Conservation (phyloP, 2,888 invertebrate genomes). For the Oligia strigilis region DNA sequence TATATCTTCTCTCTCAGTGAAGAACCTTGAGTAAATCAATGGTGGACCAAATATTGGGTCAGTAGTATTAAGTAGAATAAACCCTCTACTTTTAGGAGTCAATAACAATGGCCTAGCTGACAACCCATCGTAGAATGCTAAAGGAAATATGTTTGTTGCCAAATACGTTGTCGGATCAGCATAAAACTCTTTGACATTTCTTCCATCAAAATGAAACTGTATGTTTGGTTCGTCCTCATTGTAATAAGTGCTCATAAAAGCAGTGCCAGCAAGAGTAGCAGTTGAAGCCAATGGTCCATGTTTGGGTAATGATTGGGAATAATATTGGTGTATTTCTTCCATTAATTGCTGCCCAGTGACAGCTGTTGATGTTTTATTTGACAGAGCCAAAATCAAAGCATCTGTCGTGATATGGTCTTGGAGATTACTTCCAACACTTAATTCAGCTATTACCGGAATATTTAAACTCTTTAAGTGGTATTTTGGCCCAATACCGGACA, state of each 20-base stretch:
- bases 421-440: conserved; percentile 93
- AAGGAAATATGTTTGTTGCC: conserved; percentile 88
- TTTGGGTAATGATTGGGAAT: conserved; percentile 80
- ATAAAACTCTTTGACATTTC: conserved; percentile 90
- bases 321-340: conserved; percentile 84
- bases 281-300: conserved; percentile 90
- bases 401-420: conserved; percentile 94
- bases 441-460: conserved; percentile 91
- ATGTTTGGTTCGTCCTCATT: conserved; percentile 91
- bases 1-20: conserved; percentile 92
- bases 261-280: conserved; percentile 89
- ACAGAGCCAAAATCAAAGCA: conserved; percentile 85
- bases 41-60: conserved; percentile 94
- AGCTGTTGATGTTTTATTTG: conserved; percentile 89
- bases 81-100: conserved; percentile 92
- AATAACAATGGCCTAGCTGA: conserved; percentile 91
- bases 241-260: conserved; percentile 91
- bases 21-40: conserved; percentile 93
- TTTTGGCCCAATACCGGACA: conserved; percentile 92
- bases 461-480: conserved; percentile 86
- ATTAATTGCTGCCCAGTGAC: conserved; percentile 80
- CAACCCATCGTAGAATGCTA: conserved; percentile 92
- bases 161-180: conserved; percentile 89
- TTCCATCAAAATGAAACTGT: conserved; percentile 92
- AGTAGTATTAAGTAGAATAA: conserved; percentile 91